Base-by-base conservation (phyloP, 1,140 invertebrate genomes). In the Nautilus pompilius region DNA sequence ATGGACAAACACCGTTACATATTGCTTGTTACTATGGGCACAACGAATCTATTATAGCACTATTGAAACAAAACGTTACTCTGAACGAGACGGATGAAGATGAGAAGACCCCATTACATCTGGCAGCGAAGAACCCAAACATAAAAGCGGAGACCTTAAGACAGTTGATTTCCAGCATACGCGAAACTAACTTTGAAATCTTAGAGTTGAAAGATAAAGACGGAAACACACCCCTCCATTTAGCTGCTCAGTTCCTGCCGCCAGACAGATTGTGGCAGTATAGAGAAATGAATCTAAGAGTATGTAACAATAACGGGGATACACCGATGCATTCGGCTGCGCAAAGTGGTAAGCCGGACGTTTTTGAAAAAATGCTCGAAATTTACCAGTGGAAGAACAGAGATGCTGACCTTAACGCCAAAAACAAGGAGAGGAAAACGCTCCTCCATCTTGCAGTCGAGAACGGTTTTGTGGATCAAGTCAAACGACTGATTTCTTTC, bases 1-100 rank as follows among this genome's bases (percentile, higher is more conserved):
- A 61, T 33, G 67, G 70, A 49, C 69, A 80, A 56, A 83, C 80
- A 0, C 69, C 81, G 24, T 61, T 84, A 17, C 83, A 84, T 55
- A 78, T 78, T 60, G 81, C 83, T 20, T 77, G 75, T 41, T 70
- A 68, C 20, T 76, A 75, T 36, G 79, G 79, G 1, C 70, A 81
- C 24, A 53, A 63, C 13, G 66, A 71, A 15, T 72, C 73, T 17
- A 73, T 79, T 48, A 45, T 69, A 49, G 41, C 65, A 20, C 66
- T 83, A 6, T 66, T 81, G 13, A 53, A 75, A 3, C 48, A 30
- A 33, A 76, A 77, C 54, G 73, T 70, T 13, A 75, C 67, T 48
- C 68, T 73, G 22, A 70, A 76, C 60, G 64, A 75, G 4, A 67
- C 71, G 46, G 78, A 80, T 58, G 57, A 59, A n/a, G 61, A 64